Evolutionary conservation across 2,113 vertebrate genomes (phyloP), one percentile per base, ranked within the genome.

Genomic region (Albula goreensis): DNA sequence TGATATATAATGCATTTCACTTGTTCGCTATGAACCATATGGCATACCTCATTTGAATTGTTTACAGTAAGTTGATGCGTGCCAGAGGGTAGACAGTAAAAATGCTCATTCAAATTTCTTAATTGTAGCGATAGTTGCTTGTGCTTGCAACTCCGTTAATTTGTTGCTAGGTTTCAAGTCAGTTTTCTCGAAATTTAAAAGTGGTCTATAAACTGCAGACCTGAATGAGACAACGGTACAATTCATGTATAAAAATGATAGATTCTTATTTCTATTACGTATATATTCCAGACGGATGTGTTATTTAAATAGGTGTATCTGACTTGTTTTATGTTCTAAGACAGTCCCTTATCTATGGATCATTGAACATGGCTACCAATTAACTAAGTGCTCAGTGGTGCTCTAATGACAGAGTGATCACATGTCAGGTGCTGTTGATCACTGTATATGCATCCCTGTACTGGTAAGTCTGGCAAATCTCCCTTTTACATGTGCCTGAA

Each of bases 261-360:
- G 70, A 74, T n/a, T 74, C 31, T 10, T 13, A 2, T 25, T 31
- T 9, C 2, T n/a, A 31, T 10, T 2, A 22, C 9, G 10, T 25
- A 22, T 70, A 31, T 74, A 25, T 74, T 22, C 10, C 70, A n/a
- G n/a, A 31, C 70, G 31, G n/a, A 25, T 19, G 1, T 31, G n/a
- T 74, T 5, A 31, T 74, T 74, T 74, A 66, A 19, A 41, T 41
- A 41, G 31, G 60, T 66, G 19, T 66, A 9, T 74, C 22, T 74
- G 70, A 2, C 70, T 31, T 22, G 70, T 74, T 22, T 74, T n/a
- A 74, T 74, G 11, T n/a, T 52, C 66, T 84, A 5, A 52, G n/a
- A n/a, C 83, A 84, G 66, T 66, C 52, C 50, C 83, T 1, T 74
- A 74, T 84, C 83, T 74, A 70, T 25, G 83, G n/a, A 84, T 84